A percentile compares a stretch with the other conserved stretches of the same genome.
Evolutionary conservation across 2,113 vertebrate genomes (phyloP).

Genomic region (Pionites leucogaster): DNA sequence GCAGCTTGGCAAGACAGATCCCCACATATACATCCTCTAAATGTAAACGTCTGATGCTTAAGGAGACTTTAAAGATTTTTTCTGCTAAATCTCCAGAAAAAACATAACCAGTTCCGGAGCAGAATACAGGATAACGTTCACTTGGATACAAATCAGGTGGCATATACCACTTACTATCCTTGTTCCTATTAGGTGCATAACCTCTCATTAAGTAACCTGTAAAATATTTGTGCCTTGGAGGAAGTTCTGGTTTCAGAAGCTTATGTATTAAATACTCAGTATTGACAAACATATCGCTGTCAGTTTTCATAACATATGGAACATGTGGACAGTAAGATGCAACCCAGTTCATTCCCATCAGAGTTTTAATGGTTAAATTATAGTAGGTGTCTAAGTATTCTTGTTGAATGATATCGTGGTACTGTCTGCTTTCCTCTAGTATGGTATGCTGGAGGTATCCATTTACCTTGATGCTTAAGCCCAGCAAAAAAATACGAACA

Average conservation of each 20-base stretch:
- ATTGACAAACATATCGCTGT: constrained; percentile 98
- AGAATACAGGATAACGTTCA: constrained; percentile 92
- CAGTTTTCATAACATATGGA: constrained; percentile 96
- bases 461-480: constrained; percentile 80
- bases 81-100: constrained; percentile 92
- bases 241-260: constrained; percentile 85
- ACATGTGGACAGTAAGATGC: constrained; percentile 84
- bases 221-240: constrained; percentile 85
- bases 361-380: constrained; percentile 94
- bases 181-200: constrained; percentile 90
- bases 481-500: constrained; percentile 87
- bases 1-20: constrained; percentile 89
- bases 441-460: constrained; percentile 81
- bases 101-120: constrained; percentile 96
- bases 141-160: constrained; percentile 88
- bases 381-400: constrained; percentile 93
- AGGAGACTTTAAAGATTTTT: constrained; percentile 88
- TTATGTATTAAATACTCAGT: constrained; percentile 94
- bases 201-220: constrained; percentile 94
- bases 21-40: constrained; percentile 97
- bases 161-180: constrained; percentile 98
- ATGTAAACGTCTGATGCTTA: constrained; percentile 85
- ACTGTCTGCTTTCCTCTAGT: constrained; percentile 84
- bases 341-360: constrained; percentile 99
- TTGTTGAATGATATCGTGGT: constrained; percentile 93